Percentiles rank a stretch among this genome's conserved stretches.
phyloP scores from a whole-genome alignment of 2,113 vertebrate genomes.

The Pungitius pungitius region DNA sequence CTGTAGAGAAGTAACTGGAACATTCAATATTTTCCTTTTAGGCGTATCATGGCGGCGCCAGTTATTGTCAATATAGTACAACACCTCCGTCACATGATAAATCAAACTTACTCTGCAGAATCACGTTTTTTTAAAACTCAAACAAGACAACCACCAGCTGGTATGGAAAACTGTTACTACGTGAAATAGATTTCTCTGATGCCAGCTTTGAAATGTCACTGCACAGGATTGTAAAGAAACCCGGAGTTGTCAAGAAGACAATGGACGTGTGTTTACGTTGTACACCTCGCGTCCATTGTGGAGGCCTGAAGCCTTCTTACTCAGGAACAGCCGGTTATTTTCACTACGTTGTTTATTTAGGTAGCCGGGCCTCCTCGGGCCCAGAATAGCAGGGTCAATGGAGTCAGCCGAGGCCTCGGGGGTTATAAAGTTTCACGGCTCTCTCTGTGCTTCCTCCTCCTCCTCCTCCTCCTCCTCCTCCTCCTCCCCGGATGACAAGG shows the following conservation, averaged over 20 bases:
- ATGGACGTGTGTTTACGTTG: constrained; percentile 28
- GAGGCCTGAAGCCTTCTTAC: constrained; percentile 65
- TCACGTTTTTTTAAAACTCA: not conserved
- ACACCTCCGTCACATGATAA: constrained; percentile 9
- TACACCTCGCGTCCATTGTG: constrained; percentile 44
- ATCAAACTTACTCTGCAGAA: constrained; percentile 8
- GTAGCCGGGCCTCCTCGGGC: constrained; percentile 69
- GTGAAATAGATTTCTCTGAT: too few species aligned
- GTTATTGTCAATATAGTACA: constrained; percentile 12
- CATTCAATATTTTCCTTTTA: constrained; percentile 37
- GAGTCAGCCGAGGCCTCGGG: constrained; percentile 70
- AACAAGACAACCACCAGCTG: not conserved
- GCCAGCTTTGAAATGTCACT: not conserved
- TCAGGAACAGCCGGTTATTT: constrained; percentile 76
- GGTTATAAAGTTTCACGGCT: constrained; percentile 76
- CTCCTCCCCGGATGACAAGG: constrained; percentile 42
- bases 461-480: constrained; percentile 22
- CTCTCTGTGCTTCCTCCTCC: constrained; percentile 7
- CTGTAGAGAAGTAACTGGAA: constrained; percentile 4
- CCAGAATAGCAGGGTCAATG: constrained; percentile 78
- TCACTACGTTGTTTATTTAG: constrained; percentile 79
- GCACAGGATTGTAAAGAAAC: constrained; percentile 6
- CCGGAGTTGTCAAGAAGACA: constrained; percentile 15
- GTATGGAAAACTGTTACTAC: too few species aligned
- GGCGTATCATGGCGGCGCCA: not conserved